phyloP scores from a whole-genome alignment of 2,888 invertebrate species.

The Kryphioiulus occultus region DNA sequence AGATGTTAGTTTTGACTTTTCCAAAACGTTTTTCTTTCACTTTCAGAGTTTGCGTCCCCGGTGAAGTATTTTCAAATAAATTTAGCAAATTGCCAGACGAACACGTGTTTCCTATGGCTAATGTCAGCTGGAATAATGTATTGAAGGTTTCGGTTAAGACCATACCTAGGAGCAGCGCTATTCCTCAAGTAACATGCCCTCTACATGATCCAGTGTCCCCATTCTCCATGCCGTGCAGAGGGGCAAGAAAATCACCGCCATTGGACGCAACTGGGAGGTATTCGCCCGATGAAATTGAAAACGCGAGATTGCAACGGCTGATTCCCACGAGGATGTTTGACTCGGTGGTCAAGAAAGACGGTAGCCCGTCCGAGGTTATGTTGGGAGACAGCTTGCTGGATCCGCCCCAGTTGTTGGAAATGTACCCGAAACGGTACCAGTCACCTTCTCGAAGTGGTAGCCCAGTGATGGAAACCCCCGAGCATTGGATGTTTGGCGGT shows the following conservation, averaged over 20 bases:
- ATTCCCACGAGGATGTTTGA: slow-evolving; percentile 47
- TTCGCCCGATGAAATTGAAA: slow-evolving; percentile 55
- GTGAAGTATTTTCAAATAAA: slow-evolving; percentile 70
- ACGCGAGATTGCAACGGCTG: slow-evolving; percentile 54
- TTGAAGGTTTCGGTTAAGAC: slow-evolving; percentile 69
- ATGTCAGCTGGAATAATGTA: slow-evolving; percentile 71
- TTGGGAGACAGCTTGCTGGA: slow-evolving; percentile 63
- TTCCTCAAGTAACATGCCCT: slow-evolving; percentile 47
- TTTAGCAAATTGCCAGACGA: slow-evolving; percentile 67
- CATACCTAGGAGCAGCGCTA: slow-evolving; percentile 75
- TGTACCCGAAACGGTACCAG: slow-evolving; percentile 60
- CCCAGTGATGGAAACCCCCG: slow-evolving; percentile 60
- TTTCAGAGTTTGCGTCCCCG: slow-evolving; percentile 70
- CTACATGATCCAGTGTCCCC: slow-evolving; percentile 25
- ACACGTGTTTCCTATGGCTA: slow-evolving; percentile 76
- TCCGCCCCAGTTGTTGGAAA: slow-evolving; percentile 60
- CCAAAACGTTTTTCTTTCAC: background rate
- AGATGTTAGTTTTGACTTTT: background rate
- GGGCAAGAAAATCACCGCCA: slow-evolving; percentile 53
- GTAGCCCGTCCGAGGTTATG: slow-evolving; percentile 56
- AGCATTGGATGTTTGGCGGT: slow-evolving; percentile 59
- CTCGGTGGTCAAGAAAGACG: slow-evolving; percentile 55
- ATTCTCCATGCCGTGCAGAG: slow-evolving; percentile 52
- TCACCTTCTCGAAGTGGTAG: slow-evolving; percentile 60
- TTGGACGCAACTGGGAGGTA: slow-evolving; percentile 51